Base-by-base conservation (phyloP, 2,888 invertebrate genomes). In the Drosophila hamatofila region DNA sequence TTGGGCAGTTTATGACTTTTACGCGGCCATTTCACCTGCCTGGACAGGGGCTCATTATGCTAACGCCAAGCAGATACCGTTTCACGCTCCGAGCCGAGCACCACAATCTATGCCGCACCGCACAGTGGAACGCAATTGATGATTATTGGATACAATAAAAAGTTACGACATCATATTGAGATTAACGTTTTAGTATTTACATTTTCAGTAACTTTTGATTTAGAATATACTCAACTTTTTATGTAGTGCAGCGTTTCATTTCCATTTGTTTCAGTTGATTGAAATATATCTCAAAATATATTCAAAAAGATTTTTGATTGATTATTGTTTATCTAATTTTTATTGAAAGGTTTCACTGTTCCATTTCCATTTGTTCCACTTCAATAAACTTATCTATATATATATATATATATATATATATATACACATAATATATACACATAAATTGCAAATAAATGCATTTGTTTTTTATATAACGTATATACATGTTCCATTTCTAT, bases 1-100 rank as follows among this genome's bases (percentile, higher is more conserved):
- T 70, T 74, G 87, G 72, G 39, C 83, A 70, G 67, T 83, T 88
- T 88, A 86, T 83, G 86, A 75, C 75, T 85, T 83, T 88, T 85
- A 76, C 78, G 73, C 75, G 69, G 39, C 78, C 85, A 85, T 85
- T 85, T 85, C 89, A 88, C 89, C 71, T 83, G 87, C 56, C n/a
- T 18, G 68, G 41, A 59, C 49, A 67, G 55, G 42, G 55, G 72
- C 81, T 72, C 74, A 81, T 80, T 83, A 86, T 75, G 71, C 70
- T 75, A 49, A 16, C 60, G 41, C 48, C 48, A 37, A 18, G 46
- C 35, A 21, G 30, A 25, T n/a, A 6, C 37, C 54, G n/a, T 37
- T 37, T n/a, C 51, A 52, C 35, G 51, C 14, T 35, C 11, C 39
- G 14, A 18, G 4, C n/a, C 33, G 16, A 5, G 12, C 46, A n/a